Evolutionary conservation across 1,140 invertebrate genomes (phyloP), one percentile per base, ranked within the genome.

Genomic region (Daktulosphaira vitifoliae): DNA sequence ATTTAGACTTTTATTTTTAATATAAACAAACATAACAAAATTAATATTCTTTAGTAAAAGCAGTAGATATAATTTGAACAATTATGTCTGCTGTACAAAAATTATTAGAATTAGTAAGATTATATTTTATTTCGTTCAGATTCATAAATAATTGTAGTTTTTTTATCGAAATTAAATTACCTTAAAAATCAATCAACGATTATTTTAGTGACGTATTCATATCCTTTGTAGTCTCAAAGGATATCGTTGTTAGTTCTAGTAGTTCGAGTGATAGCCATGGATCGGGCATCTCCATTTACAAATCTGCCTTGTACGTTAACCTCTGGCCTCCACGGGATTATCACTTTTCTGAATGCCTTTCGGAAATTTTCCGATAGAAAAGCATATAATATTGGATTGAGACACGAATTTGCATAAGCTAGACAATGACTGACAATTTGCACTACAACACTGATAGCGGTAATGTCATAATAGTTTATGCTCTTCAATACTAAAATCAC

Each of bases 311-410:
- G 53, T 15, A 25, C 65, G 11, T 71, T 73, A 4, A 73, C 73
- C 66, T 74, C 74, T 1, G 74, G 76, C 8, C 77, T 26, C 74
- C 78, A 69, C 69, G 69, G 78, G 22, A 62, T 62, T 64, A 81
- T 81, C 3, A 87, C 79, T 75, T 88, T 88, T 23, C 82, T 78
- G 73, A 92, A 92, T 3, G 87, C 88, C 69, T 89, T 84, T 37
- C 88, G 80, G 76, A 93, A 93, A 74, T 90, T 90, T 67, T 91
- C 88, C 1, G 88, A 90, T 1, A 92, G 78, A 73, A 92, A 91
- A 0, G 91, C 92, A 76, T 97, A 97, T n/a, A 97, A 81, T 66
- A 97, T 89, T 0, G 94, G 94, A 74, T 97, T 96, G 66, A 96
- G 86, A 72, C 92, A 96, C 68, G 89, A 91, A 77, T 96, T 96